phyloP scores from a whole-genome alignment of 2,888 invertebrate species.

The Parasteatoda lunata region DNA sequence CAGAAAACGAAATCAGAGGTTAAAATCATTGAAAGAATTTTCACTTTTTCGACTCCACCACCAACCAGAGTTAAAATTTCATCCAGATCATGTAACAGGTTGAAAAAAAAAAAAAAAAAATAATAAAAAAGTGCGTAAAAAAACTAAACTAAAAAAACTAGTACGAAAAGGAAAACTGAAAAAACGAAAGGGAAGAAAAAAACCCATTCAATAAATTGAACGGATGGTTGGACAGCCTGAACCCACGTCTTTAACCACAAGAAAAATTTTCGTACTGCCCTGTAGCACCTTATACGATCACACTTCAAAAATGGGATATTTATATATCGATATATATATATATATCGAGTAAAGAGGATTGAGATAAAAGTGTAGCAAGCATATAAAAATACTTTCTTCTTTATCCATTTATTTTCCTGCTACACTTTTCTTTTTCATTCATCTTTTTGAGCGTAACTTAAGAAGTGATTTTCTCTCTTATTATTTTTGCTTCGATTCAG shows the following conservation, averaged over 20 bases:
- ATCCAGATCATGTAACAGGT: conserved; percentile 62
- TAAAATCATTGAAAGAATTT: background rate
- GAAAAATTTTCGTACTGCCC: conserved; percentile 53
- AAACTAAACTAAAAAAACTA: background rate
- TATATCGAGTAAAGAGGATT: conserved; percentile 41
- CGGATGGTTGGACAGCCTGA: conserved; percentile 55
- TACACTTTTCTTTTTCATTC: conserved; percentile 37
- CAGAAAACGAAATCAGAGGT: conserved; percentile 9
- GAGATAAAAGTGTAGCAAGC: conserved; percentile 54
- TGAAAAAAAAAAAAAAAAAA: conserved; percentile 34
- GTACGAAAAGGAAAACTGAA: conserved; percentile 2
- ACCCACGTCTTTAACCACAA: conserved; percentile 61
- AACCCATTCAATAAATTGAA: conserved; percentile 67
- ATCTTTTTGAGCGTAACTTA: conserved; percentile 37
- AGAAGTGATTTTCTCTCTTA: conserved; percentile 32
- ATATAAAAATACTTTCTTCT: conserved; percentile 53
- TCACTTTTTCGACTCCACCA: conserved; percentile 40
- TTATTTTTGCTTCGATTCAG: conserved; percentile 15
- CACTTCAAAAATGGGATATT: conserved; percentile 64
- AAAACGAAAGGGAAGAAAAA: conserved; percentile 8
- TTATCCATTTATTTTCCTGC: conserved; percentile 59
- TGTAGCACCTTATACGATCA: conserved; percentile 59
- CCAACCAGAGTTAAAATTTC: conserved; percentile 57
- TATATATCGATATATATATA: conserved; percentile 64
- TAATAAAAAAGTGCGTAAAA: background rate